A percentile compares a stretch with the other conserved stretches of the same genome.
Evolutionary conservation across 2,888 invertebrate genomes (phyloP).

Genomic region (Portevinia maculata): DNA sequence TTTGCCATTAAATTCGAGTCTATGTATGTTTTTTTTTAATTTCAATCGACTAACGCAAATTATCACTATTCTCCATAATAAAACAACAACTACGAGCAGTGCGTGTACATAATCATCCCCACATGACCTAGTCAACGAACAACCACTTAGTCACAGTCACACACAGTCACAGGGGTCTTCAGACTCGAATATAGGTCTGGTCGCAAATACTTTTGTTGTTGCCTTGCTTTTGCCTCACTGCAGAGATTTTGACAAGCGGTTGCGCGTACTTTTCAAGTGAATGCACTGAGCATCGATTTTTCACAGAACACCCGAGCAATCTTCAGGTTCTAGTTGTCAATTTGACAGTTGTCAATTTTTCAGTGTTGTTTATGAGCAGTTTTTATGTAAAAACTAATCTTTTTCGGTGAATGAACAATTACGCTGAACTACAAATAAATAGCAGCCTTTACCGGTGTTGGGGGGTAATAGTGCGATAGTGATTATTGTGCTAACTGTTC

Average conservation of each 20-base stretch:
- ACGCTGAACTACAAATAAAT: conserved; percentile 29
- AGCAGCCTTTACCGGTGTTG: conserved; percentile 23
- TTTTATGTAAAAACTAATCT: conserved; percentile 35
- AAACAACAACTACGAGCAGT: conserved; percentile 32
- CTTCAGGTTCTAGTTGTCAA: conserved; percentile 43
- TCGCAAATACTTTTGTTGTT: conserved; percentile 39
- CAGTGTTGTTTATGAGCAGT: conserved; percentile 37
- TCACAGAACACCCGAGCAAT: conserved; percentile 9
- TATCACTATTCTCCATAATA: conserved; percentile 56
- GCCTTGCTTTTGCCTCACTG: conserved; percentile 22
- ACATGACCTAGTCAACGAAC: conserved; percentile 71
- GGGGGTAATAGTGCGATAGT: conserved; percentile 25
- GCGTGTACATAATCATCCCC: conserved; percentile 52
- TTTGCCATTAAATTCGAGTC: conserved; percentile 45
- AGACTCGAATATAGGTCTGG: conserved; percentile 50
- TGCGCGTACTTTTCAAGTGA: conserved; percentile 51
- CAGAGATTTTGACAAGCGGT: conserved; percentile 54
- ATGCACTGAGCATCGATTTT: conserved; percentile 57
- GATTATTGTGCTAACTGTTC: conserved; percentile 42
- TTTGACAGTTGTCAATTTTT: conserved; percentile 58
- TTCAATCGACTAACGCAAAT: conserved; percentile 55
- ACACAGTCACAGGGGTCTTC: conserved; percentile 45
- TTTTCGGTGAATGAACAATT: conserved; percentile 25
- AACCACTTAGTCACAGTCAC: conserved; percentile 70
- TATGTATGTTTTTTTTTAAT: conserved; percentile 31